Evolutionary conservation across 2,888 invertebrate genomes (phyloP).

Genomic region (Caradrina clavipalpis): DNA sequence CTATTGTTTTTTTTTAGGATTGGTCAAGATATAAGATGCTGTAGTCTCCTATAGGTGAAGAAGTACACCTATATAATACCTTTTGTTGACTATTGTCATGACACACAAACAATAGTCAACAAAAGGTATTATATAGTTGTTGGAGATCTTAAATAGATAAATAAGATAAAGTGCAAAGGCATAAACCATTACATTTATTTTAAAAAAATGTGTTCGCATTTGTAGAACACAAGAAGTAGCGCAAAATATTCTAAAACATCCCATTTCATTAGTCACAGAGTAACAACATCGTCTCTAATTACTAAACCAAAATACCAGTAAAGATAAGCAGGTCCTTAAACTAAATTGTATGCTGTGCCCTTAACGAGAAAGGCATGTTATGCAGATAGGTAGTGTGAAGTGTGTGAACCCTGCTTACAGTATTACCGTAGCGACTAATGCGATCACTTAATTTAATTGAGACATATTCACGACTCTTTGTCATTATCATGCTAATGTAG

Average conservation of each 20-base stretch:
- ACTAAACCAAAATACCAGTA: slow-evolving; percentile 2
- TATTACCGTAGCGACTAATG: slow-evolving; percentile 31
- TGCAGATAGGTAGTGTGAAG: slow-evolving; percentile 18
- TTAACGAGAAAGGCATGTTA: slow-evolving; percentile 48
- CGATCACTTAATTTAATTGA: slow-evolving; percentile 54
- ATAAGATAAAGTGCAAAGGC: neutral
- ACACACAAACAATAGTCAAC: too few species aligned
- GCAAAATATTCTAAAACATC: too few species aligned
- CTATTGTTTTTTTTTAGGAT: neutral
- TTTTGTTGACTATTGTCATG: too few species aligned
- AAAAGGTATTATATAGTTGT: too few species aligned
- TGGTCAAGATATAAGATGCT: neutral
- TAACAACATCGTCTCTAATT: slow-evolving; percentile 3
- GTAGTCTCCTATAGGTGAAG: too few species aligned
- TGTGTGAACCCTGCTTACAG: slow-evolving; percentile 21
- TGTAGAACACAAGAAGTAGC: too few species aligned
- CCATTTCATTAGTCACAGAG: slow-evolving; percentile 13
- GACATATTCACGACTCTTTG: slow-evolving; percentile 50
- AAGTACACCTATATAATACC: too few species aligned
- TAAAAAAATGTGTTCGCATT: too few species aligned
- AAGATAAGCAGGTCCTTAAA: slow-evolving; percentile 24
- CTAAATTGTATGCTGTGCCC: slow-evolving; percentile 29
- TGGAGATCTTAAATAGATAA: too few species aligned
- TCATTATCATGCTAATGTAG: slow-evolving; percentile 56
- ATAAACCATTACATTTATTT: neutral